A percentile compares a stretch with the other conserved stretches of the same genome.
Evolutionary conservation across 1,140 invertebrate genomes (phyloP).

Genomic region (Hyles euphorbiae): DNA sequence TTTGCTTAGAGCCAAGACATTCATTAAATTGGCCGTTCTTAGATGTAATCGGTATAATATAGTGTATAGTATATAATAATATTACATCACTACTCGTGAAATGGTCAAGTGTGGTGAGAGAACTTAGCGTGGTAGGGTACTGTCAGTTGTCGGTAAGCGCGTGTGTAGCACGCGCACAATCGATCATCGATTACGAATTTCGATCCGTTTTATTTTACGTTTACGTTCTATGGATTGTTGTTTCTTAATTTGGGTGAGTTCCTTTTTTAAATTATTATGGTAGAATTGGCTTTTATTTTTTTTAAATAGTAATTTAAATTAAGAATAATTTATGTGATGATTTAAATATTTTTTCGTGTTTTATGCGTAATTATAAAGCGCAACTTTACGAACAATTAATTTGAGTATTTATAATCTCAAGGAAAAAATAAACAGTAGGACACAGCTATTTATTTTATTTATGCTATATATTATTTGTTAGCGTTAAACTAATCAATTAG

Average conservation of each 20-base stretch:
- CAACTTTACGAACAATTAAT: too few relatives aligned
- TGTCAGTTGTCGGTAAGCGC: slow-evolving; percentile 35
- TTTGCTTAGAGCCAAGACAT: too few relatives aligned
- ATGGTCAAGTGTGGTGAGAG: slow-evolving; percentile 7
- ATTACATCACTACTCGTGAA: slow-evolving; percentile 2
- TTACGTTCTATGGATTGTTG: slow-evolving; percentile 6
- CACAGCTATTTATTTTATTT: too few relatives aligned
- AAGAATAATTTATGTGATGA: too few relatives aligned
- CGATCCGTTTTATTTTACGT: slow-evolving; percentile 11
- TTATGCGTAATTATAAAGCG: too few relatives aligned
- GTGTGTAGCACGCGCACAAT: slow-evolving; percentile 38
- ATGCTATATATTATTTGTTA: too few relatives aligned
- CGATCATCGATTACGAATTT: slow-evolving; percentile 22
- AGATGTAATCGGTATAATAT: background rate
- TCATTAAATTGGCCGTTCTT: background rate
- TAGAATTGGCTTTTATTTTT: background rate
- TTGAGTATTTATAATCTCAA: too few relatives aligned
- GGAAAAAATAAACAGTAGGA: too few relatives aligned
- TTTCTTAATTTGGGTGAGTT: slow-evolving; percentile 12
- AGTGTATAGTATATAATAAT: background rate
- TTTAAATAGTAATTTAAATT: too few relatives aligned
- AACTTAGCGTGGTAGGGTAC: slow-evolving; percentile 35
- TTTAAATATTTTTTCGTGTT: too few relatives aligned
- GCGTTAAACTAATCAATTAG: too few relatives aligned
- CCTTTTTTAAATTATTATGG: background rate